phyloP scores from a whole-genome alignment of 1,140 invertebrate species.

The Adelges cooleyi region DNA sequence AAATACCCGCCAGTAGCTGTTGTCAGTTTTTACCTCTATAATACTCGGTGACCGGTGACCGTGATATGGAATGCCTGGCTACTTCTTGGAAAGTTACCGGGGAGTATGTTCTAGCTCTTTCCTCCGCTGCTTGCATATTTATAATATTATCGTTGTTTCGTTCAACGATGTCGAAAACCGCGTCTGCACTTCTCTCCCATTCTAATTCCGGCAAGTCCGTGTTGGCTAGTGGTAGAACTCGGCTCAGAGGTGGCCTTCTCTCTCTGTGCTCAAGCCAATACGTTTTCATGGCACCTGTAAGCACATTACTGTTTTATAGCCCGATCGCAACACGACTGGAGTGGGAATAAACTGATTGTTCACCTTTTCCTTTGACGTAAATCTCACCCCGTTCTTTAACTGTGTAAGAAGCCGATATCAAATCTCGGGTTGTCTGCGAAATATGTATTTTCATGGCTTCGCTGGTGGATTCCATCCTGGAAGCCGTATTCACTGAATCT shows the following conservation, averaged over 20 bases:
- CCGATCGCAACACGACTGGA: background rate
- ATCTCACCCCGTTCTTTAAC: constrained; percentile 71
- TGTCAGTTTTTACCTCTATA: background rate
- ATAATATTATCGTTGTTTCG: constrained; percentile 36
- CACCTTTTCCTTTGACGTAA: constrained; percentile 76
- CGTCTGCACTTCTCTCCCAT: constrained; percentile 39
- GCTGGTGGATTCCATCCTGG: constrained; percentile 82
- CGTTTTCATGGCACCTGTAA: constrained; percentile 76
- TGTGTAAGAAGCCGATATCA: constrained; percentile 62
- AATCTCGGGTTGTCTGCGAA: constrained; percentile 69
- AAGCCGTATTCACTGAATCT: constrained; percentile 84
- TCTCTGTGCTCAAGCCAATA: constrained; percentile 72
- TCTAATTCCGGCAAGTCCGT: constrained; percentile 32
- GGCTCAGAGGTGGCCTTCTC: constrained; percentile 44
- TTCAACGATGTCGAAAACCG: constrained; percentile 31
- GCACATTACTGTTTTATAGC: background rate
- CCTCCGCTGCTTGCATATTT: constrained; percentile 40
- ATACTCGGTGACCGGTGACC: constrained; percentile 45
- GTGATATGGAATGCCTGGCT: constrained; percentile 56
- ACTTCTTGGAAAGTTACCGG: constrained; percentile 76
- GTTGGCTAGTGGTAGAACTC: constrained; percentile 36
- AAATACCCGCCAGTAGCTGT: no score
- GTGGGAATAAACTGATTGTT: background rate
- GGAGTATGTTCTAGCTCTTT: constrained; percentile 55
- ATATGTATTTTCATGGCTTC: constrained; percentile 90